Evolutionary conservation across 2,888 invertebrate genomes (phyloP).

Genomic region (Gryllus longicercus): DNA sequence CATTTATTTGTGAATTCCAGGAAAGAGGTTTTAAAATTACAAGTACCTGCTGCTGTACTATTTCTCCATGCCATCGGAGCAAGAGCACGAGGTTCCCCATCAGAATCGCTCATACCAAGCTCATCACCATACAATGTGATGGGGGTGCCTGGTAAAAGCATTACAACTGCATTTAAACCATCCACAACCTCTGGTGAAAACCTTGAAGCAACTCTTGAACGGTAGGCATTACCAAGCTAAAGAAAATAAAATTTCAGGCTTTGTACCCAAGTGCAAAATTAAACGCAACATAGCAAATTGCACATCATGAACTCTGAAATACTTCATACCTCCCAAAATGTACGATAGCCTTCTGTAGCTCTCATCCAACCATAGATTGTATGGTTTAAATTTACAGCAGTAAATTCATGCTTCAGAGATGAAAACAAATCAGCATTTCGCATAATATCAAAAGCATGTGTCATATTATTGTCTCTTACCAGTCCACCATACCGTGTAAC

Average conservation of each 20-base stretch:
- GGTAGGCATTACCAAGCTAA: constrained; percentile 11
- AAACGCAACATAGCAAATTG: background rate
- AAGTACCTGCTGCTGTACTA: constrained; percentile 34
- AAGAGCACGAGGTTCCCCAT: constrained; percentile 38
- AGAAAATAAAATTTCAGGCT: background rate
- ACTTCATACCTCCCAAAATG: constrained; percentile 51
- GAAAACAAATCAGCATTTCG: constrained; percentile 43
- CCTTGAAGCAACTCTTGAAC: constrained; percentile 37
- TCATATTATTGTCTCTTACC: background rate
- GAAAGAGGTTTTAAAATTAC: background rate
- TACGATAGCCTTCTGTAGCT: constrained; percentile 46
- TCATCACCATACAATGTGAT: constrained; percentile 58
- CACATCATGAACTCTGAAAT: background rate
- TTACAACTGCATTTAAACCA: constrained; percentile 60
- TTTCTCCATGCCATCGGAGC: constrained; percentile 43
- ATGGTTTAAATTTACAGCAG: constrained; percentile 36
- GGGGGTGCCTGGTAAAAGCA: constrained; percentile 77
- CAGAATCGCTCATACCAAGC: constrained; percentile 48
- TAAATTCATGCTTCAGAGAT: constrained; percentile 37
- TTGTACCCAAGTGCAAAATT: background rate
- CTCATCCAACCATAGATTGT: constrained; percentile 25
- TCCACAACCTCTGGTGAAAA: constrained; percentile 52
- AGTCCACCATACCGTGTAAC: background rate
- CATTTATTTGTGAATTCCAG: background rate
- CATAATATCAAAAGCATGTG: constrained; percentile 42